phyloP scores from a whole-genome alignment of 92 coral and sea anemone species.

The Isaurus tuberculatus region DNA sequence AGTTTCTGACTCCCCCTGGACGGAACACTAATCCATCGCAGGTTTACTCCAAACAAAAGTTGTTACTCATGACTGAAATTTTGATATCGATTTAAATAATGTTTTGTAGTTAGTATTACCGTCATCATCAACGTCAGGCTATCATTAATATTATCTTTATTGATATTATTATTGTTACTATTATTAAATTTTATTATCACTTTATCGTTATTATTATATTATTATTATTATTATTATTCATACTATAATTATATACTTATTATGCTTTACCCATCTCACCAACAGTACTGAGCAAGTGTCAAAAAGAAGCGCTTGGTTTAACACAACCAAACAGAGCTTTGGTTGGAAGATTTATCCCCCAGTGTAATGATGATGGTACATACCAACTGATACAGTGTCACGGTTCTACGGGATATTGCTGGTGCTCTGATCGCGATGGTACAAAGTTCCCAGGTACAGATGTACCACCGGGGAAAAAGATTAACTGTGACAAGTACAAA shows the following conservation, averaged over 20 bases:
- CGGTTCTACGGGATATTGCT: conserved; percentile 44
- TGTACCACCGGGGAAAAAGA: conserved; percentile 23
- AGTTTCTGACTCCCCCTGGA: no score
- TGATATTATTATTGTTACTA: background rate
- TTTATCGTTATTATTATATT: background rate
- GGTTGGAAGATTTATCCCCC: conserved; percentile 47
- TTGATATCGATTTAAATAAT: no score
- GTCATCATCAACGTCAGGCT: no score
- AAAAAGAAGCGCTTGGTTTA: conserved; percentile 12
- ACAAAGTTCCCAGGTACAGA: conserved; percentile 18
- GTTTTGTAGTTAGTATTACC: no score
- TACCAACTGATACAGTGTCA: conserved; percentile 47
- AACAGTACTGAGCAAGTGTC: background rate
- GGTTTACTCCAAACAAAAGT: no score
- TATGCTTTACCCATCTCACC: background rate
- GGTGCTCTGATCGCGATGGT: conserved; percentile 54
- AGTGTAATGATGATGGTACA: conserved; percentile 53
- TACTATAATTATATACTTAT: background rate
- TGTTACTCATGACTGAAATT: no score
- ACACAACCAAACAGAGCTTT: background rate
- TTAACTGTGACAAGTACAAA: conserved; percentile 29
- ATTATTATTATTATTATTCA: no score
- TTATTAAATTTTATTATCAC: background rate
- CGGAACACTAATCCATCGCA: no score
- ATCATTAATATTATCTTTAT: no score